Base-by-base conservation (phyloP, 2,797 vertebrate genomes). In the Micropoecilia bifurca region DNA sequence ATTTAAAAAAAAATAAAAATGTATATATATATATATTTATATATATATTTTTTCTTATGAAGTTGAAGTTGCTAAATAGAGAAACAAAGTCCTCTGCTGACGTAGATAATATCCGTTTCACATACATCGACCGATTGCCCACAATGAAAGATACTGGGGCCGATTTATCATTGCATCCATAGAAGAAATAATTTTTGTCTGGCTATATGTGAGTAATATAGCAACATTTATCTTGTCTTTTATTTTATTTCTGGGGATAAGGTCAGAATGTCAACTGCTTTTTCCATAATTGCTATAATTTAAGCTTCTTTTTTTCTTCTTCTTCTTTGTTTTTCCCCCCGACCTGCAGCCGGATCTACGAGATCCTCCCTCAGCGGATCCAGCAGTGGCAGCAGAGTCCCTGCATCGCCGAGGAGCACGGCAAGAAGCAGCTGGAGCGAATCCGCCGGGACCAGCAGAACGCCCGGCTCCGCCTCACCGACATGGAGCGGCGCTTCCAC, bases 311-410 rank as follows among this genome's bases (percentile, higher is more conserved):
- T 75, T 69, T 73, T 39, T 39, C 25, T 71, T 53, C 16, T 47
- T 47, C 43, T 45, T 45, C 43, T 45, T 45, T 13, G 43, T 45
- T 45, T 45, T 45, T 9, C 22, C 7, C 7, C 22, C 20, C 14
- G 6, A 30, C 72, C 30, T 4, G 30, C 87, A 98, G 97, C 84
- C 97, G 97, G 13, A 98, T 98, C 93, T 98, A 97, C 3, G 97
- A 98, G 92, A 98, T 98, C 90, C 97, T 98, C 3, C 97, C 97
- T 0, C 97, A 98, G 93, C 96, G 97, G 3, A 99, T 99, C 88
- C 98, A 99, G 91, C 98, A 99, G 93, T 99, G 98, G 98, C 98
- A 99, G 92, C 98, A 99, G 95, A 99, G 98, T 87, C 98, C 98
- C 0, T 99, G 98, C 84, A 96, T 99, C 1, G 98, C 98, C 0